Percentiles rank a stretch among this genome's conserved stretches.
Conservation (phyloP, 2,113 vertebrate genomes). For the Trogon melanurus region DNA sequence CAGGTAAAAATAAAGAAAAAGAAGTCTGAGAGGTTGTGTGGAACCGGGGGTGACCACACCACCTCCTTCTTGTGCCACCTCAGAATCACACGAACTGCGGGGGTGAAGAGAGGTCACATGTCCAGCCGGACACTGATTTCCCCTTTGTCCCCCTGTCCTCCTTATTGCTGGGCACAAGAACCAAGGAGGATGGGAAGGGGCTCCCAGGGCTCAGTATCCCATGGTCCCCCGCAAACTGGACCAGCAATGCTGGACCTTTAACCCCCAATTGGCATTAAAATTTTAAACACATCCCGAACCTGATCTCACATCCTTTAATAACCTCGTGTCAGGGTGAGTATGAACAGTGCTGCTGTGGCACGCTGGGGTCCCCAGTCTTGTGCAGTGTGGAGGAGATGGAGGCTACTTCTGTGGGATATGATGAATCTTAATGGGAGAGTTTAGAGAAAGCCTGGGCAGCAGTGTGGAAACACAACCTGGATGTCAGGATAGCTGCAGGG, state of each 20-base stretch:
- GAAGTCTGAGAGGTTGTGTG: not conserved
- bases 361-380: accelerated
- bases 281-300: not conserved
- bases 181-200: not conserved
- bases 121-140: accelerated
- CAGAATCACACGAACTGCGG: not conserved
- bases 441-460: not conserved
- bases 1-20: not conserved
- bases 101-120: not conserved
- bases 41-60: not conserved
- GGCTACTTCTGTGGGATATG: not conserved
- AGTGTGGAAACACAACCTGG: not conserved
- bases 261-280: not conserved
- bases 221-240: not conserved
- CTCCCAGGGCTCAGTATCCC: accelerated
- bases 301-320: not conserved
- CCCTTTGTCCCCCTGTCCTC: not conserved
- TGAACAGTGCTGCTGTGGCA: not conserved
- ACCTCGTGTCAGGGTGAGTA: not conserved
- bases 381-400: accelerated
- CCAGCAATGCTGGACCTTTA: not conserved
- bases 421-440: not conserved
- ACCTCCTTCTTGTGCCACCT: not conserved
- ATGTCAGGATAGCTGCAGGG: not conserved
- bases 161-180: not conserved